These are phyloP conservation scores for Paracyclopina nana DNA, from an alignment of 1,140 invertebrate species.

Conservation along the genomic window DNA sequence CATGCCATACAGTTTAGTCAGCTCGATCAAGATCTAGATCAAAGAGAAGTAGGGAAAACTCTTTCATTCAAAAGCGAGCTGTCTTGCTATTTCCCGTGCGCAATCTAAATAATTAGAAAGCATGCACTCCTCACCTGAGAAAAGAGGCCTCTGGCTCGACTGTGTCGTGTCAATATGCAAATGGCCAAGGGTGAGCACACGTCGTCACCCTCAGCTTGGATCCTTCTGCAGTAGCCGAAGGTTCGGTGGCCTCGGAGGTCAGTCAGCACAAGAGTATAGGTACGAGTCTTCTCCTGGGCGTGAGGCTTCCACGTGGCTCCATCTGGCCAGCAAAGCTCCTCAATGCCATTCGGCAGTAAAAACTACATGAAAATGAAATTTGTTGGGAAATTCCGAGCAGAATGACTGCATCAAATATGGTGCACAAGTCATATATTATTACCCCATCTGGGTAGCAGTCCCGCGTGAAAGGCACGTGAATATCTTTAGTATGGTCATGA, in stretches of 20 bases:
- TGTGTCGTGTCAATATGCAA: background rate
- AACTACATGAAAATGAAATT: background rate
- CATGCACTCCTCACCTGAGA: background rate
- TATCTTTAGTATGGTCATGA: no score
- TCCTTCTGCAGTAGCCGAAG: background rate
- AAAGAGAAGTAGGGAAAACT: no score
- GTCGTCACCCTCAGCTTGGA: background rate
- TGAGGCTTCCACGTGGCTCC: background rate
- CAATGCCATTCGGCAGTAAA: background rate
- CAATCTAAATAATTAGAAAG: no score
- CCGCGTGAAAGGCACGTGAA: no score
- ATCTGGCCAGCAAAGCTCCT: background rate
- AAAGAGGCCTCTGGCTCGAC: background rate
- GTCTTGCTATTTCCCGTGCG: no score
- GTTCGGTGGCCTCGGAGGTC: background rate
- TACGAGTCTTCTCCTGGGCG: background rate
- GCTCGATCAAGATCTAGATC: no score
- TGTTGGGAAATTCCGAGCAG: no score
- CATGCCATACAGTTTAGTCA: no score
- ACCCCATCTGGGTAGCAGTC: no score
- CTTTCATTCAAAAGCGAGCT: no score
- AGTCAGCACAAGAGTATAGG: background rate
- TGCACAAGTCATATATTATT: no score
- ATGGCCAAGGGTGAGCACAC: background rate
- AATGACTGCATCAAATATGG: no score